Conservation (phyloP, 2,113 vertebrate genomes). For the Myodes glareolus region DNA sequence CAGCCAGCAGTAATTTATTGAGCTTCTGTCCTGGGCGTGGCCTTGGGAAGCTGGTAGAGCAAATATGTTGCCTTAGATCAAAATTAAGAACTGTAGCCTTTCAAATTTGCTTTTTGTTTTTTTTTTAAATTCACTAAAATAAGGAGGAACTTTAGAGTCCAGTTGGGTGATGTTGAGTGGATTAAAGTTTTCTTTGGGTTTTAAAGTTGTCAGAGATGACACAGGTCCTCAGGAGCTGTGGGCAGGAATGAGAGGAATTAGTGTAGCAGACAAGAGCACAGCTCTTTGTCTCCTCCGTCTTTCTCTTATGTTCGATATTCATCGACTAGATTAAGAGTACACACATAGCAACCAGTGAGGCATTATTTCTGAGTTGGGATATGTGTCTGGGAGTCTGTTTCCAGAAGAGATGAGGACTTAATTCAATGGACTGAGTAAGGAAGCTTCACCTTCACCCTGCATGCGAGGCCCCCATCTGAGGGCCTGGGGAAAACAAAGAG, state of each 20-base stretch:
- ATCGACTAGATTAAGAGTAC: background rate
- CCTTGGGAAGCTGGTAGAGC: background rate
- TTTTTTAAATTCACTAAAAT: constrained; percentile 41
- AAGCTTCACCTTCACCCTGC: background rate
- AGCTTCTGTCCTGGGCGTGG: background rate
- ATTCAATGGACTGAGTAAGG: background rate
- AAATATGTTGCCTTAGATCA: background rate
- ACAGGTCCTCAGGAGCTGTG: background rate
- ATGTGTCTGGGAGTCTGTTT: background rate
- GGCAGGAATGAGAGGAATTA: background rate
- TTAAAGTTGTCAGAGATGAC: constrained; percentile 22
- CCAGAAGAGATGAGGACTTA: background rate
- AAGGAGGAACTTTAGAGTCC: background rate
- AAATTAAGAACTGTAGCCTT: background rate
- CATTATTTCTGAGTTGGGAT: background rate
- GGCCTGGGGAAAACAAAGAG: background rate
- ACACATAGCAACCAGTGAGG: background rate
- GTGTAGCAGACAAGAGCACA: background rate
- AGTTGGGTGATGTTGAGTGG: background rate
- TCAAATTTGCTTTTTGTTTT: no score
- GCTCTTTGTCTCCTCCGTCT: background rate
- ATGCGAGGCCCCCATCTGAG: background rate
- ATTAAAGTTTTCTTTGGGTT: constrained; percentile 7
- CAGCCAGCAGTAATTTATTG: background rate
- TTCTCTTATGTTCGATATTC: background rate